Evolutionary conservation across 2,888 invertebrate species (phyloP), one percentile per base, ranked within the genome.

Genomic region (Rhagonycha lutea): DNA sequence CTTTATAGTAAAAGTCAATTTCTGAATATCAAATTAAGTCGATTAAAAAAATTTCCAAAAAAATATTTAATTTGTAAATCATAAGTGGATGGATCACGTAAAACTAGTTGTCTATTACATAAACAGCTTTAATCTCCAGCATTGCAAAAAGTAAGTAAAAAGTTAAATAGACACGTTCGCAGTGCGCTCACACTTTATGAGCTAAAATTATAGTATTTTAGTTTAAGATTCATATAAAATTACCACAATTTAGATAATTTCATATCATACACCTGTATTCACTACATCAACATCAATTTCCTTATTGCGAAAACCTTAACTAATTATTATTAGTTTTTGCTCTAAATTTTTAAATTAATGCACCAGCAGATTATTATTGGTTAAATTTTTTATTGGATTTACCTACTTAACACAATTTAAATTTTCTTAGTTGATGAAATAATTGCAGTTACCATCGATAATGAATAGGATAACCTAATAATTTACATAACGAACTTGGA

Each of bases 181-280:
- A 60, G 63, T 65, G 28, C 60, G 11, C 47, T 67, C 70, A 63
- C 47, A 70, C 61, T 74, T 70, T 74, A 74, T 74, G 74, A 74
- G 74, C 24, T 68, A 67, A 74, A 74, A 74, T 74, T 74, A 74
- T 67, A 74, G 74, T 70, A 68, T 67, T 73, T 70, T 60, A 67
- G 14, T 47, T 26, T 10, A 65, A 61, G 26, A 70, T 69, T 61
- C 62, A 14, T 11, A 62, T 67, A 28, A 73, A 67, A 74, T 74
- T 68, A 70, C 74, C 70, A 74, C 74, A 74, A 74, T 74, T 74
- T 69, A 70, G 74, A 67, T 70, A 74, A 70, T 70, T 60, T 28
- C 70, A 70, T 67, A 47, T 65, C 29, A 12, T 67, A 72, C 68
- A 72, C 72, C 61, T 68, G 72, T 26, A 72, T 72, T 68, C 29